These are phyloP conservation scores for Papilio xuthus DNA, from an alignment of 1,140 invertebrate species.

Conservation along the genomic window DNA sequence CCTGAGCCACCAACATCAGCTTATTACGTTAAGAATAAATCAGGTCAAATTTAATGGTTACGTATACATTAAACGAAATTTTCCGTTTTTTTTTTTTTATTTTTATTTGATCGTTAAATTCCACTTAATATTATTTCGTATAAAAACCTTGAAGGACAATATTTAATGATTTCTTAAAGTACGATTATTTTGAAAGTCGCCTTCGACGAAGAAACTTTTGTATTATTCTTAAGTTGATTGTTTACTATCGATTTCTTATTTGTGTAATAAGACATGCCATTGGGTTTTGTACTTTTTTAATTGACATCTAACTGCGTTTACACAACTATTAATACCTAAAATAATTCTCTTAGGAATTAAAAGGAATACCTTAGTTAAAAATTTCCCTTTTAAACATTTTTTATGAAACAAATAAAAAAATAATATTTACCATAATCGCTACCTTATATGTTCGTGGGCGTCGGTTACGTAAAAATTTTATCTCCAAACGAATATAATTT, in stretches of 20 bases:
- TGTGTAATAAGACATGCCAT: neutral
- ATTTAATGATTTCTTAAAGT: slow-evolving; percentile 16
- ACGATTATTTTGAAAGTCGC: slow-evolving; percentile 14
- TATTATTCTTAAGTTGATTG: neutral
- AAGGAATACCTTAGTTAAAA: neutral
- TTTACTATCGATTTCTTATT: slow-evolving; percentile 6
- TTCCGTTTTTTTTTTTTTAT: neutral
- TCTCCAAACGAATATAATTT: neutral
- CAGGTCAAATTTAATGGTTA: neutral
- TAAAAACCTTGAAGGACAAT: slow-evolving; percentile 16
- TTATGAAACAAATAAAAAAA: neutral
- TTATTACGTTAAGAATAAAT: neutral
- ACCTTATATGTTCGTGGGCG: slow-evolving; percentile 10
- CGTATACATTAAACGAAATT: neutral
- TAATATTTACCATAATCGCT: neutral
- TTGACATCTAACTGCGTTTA: neutral
- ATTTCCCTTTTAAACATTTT: neutral
- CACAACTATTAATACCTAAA: neutral
- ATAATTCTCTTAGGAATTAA: neutral
- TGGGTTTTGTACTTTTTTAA: neutral
- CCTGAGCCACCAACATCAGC: too few relatives aligned
- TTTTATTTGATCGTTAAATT: slow-evolving; percentile 8
- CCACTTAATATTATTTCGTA: neutral
- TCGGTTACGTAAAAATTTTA: neutral
- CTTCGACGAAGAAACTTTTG: slow-evolving; percentile 7